These are phyloP conservation scores for Exaiptasia diaphana DNA, from an alignment of 64 coral and sea anemone genomes.

Conservation along the genomic window DNA sequence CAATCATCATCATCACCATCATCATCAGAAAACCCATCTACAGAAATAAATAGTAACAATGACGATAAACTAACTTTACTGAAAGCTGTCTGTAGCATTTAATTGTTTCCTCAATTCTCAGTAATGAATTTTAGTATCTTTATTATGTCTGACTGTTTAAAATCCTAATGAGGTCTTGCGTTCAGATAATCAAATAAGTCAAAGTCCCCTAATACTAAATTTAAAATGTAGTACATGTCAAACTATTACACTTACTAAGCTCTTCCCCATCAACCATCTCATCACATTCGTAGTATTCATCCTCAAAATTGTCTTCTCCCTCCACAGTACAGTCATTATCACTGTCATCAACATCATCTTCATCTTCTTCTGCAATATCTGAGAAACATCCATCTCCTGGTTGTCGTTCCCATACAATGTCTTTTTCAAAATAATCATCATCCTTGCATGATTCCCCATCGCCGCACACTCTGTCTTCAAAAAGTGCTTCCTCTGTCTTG, in stretches of 20 bases:
- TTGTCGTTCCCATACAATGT: slow-evolving; percentile 54
- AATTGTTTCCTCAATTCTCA: too few species aligned
- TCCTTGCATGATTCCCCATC: slow-evolving; percentile 76
- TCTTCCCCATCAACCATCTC: slow-evolving; percentile 20
- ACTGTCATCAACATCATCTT: slow-evolving; percentile 50
- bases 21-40: slow-evolving; percentile 18
- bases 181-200: too few species aligned
- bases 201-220: too few species aligned
- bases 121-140: too few species aligned
- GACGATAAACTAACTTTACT: too few species aligned
- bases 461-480: slow-evolving; percentile 59
- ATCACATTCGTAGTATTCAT: slow-evolving; percentile 65
- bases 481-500: not conserved
- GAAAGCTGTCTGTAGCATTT: too few species aligned
- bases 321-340: slow-evolving; percentile 55
- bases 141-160: too few species aligned
- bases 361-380: slow-evolving; percentile 89
- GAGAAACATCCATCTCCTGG: slow-evolving; percentile 90
- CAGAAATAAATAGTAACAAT: not conserved
- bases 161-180: too few species aligned
- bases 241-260: not conserved
- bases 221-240: too few species aligned
- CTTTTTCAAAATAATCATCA: slow-evolving; percentile 12
- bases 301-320: slow-evolving; percentile 34
- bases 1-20: slow-evolving; percentile 4